Evolutionary conservation across 1,140 invertebrate genomes (phyloP).

Genomic region (Brachionus rubens): DNA sequence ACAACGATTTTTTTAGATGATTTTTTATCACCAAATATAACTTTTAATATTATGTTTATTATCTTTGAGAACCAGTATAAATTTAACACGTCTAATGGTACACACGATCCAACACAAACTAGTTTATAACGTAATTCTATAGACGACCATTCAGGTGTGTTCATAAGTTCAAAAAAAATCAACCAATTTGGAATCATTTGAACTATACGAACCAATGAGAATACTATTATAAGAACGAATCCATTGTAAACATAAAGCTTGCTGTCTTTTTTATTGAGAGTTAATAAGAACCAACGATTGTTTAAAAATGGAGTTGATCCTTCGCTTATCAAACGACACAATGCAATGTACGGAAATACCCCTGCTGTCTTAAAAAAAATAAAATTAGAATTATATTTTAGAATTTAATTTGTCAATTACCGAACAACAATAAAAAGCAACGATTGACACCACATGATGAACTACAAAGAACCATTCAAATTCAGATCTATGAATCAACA

Average conservation of each 20-base stretch:
- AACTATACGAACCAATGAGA: slow-evolving; percentile 24
- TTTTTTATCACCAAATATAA: not conserved
- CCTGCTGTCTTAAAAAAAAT: slow-evolving; percentile 33
- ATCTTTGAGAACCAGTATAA: slow-evolving; percentile 42
- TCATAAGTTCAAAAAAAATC: slow-evolving; percentile 24
- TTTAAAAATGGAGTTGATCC: slow-evolving; percentile 31
- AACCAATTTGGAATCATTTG: slow-evolving; percentile 33
- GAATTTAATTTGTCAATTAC: not conserved
- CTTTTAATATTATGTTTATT: not conserved
- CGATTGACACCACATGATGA: slow-evolving; percentile 42
- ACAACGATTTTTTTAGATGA: not conserved
- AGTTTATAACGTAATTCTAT: slow-evolving; percentile 30
- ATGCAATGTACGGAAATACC: slow-evolving; percentile 33
- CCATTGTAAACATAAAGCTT: slow-evolving; percentile 32
- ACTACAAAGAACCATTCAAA: slow-evolving; percentile 38
- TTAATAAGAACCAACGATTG: slow-evolving; percentile 25
- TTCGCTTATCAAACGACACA: slow-evolving; percentile 21
- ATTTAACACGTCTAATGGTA: slow-evolving; percentile 21
- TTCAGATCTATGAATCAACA: slow-evolving; percentile 25
- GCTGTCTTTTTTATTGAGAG: slow-evolving; percentile 17
- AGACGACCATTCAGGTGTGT: slow-evolving; percentile 7
- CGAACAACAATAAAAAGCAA: slow-evolving; percentile 26
- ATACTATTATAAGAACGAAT: not conserved
- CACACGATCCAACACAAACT: slow-evolving; percentile 17
- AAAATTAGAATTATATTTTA: not conserved